Conservation (phyloP, 2,113 vertebrate species). For the Microtus ochrogaster region DNA sequence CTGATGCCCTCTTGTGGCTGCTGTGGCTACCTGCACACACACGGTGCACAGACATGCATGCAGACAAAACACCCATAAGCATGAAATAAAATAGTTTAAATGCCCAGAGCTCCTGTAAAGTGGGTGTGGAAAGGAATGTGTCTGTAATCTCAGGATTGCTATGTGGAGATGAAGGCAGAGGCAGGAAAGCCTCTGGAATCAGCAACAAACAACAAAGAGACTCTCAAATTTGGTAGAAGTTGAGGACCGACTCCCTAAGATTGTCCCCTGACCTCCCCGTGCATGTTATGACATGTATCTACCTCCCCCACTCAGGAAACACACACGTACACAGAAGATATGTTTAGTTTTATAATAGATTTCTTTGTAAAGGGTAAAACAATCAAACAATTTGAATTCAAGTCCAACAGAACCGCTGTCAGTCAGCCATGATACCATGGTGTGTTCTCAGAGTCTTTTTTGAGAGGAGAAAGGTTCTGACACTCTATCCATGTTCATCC, state of each 20-base stretch:
- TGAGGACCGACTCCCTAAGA: neutral
- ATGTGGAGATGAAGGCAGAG: too few species aligned
- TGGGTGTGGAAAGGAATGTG: neutral
- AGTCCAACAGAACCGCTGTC: neutral
- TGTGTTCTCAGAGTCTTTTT: neutral
- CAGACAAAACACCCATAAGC: neutral
- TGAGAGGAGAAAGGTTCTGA: neutral
- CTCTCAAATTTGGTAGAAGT: neutral
- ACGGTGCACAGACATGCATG: too few species aligned
- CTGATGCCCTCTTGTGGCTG: neutral
- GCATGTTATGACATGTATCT: too few species aligned
- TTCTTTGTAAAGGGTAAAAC: neutral
- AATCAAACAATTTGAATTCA: neutral
- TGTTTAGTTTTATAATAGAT: neutral
- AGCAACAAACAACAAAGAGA: neutral
- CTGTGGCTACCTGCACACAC: neutral
- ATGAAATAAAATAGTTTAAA: neutral
- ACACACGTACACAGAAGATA: neutral
- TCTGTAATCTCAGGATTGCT: neutral
- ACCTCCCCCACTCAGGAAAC: neutral
- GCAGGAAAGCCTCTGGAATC: neutral
- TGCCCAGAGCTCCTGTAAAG: neutral
- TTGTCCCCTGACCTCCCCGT: neutral
- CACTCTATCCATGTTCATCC: neutral
- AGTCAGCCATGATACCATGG: neutral